Evolutionary conservation across 2,888 invertebrate species (phyloP), one percentile per base, ranked within the genome.

Genomic region (Halocaridina rubra): DNA sequence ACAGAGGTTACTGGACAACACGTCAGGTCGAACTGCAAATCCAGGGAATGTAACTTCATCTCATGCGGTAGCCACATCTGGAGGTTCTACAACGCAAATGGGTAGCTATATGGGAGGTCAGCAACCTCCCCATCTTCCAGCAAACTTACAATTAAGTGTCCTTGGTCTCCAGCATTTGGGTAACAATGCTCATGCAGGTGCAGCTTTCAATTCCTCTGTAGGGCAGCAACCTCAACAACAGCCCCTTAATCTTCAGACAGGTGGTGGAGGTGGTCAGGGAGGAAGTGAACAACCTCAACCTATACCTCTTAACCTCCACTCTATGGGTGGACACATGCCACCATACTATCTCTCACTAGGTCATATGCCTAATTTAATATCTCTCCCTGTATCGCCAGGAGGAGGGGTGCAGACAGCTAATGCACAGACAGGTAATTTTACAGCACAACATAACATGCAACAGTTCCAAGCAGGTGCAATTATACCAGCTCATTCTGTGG

Each of bases 321-420:
- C 86, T 24, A 71, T 86, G 32, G 79, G 86, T n/a, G 79, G 86
- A 10, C 86, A 81, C 39, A 74, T 86, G 81, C 81, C 86, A 24
- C 81, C 86, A 1, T 86, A 86, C 27, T 86, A 86, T 74, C 79
- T 86, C 30, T 86, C 81, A 8, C 75, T 86, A 13, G 79, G 86
- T 30, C 86, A 86, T 33, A 81, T 86, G 81, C 81, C 86, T 39
- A 86, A 86, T 59, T 61, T 86, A n/a, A 86, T 86, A 22, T 81
- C 86, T 10, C 71, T 86, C 30, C 86, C 86, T 10, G 86, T 86
- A 19, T 81, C 86, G 0, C 81, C 86, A 3, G 71, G 69, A 10
- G 81, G 78, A 27, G 78, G 72, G 22, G 77, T 78, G n/a, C 80
- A 76, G 16, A 30, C 53, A 0, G 57, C 30, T 3, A 61, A 46